Evolutionary conservation across 2,113 vertebrate species (phyloP), one percentile per base, ranked within the genome.

Genomic region (human (Homo sapiens)): DNA sequence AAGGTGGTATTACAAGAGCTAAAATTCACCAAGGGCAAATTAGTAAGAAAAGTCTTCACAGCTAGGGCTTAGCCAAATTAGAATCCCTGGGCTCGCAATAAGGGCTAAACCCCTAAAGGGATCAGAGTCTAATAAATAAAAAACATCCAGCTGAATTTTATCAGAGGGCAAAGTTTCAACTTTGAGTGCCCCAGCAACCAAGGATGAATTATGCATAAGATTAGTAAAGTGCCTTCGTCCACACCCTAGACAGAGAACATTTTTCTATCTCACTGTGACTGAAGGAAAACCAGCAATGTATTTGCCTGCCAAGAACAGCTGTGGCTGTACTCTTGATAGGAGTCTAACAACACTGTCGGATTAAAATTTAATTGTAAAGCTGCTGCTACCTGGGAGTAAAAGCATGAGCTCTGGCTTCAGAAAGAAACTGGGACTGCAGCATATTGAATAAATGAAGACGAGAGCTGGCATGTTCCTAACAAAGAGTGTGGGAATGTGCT

Each of bases 171-270:
- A 95, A 93, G 83, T 97, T 98, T 97, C 92, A 97, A 97, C 89
- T 97, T 35, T 96, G 97, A 97, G 84, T 97, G 97, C 96, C 92
- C 94, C 83, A 96, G 97, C 96, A 97, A 97, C 96, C 86, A 95
- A 85, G 90, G 82, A 97, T 96, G 97, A 98, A 97, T 98, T 98
- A 98, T 97, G 97, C 95, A 86, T 95, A 98, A 98, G 97, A 97
- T 98, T 97, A 98, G 96, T 82, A 91, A 97, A 98, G 97, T 96
- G 97, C 95, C 97, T 98, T 97, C 97, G 97, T 97, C 97, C 93
- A 97, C 79, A 40, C 90, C 90, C 96, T 57, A 84, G 93, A 73
- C 93, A 97, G 92, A 96, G 93, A 97, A 97, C 98, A 98, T 97
- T 97, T 79, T 97, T 97, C 94, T 96, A 84, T 90, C 86, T 97